phyloP scores from a whole-genome alignment of 2,113 vertebrate species.

The Takifugu bimaculatus region DNA sequence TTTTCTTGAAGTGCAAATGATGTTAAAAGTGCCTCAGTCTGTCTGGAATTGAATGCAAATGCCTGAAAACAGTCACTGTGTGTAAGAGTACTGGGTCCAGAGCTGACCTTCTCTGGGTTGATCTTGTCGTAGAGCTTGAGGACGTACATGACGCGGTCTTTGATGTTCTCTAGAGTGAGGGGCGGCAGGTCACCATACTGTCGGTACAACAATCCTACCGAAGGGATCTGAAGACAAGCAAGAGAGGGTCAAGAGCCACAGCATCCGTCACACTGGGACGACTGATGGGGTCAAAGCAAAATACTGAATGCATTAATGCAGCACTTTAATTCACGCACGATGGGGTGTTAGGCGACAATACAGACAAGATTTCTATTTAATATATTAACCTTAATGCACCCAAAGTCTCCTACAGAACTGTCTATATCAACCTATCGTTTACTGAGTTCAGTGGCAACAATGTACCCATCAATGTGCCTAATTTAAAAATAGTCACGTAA shows the following conservation, averaged over 20 bases:
- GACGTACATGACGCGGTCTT: slow-evolving; percentile 89
- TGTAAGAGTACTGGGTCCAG: not conserved
- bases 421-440: no score
- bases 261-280: not conserved
- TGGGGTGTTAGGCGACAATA: no score
- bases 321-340: not conserved
- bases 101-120: slow-evolving; percentile 85
- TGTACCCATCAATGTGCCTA: not conserved
- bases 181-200: slow-evolving; percentile 82
- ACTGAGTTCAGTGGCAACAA: not conserved
- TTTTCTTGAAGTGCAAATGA: no score
- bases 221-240: slow-evolving; percentile 57
- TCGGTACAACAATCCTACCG: slow-evolving; percentile 61
- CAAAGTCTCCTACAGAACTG: no score
- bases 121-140: slow-evolving; percentile 97
- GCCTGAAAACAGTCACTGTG: not conserved
- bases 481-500: not conserved
- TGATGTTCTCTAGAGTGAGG: slow-evolving; percentile 82
- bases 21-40: no score
- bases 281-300: not conserved
- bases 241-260: no score
- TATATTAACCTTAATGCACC: no score
- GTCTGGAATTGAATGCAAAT: no score
- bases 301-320: not conserved
- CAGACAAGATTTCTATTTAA: no score